Evolutionary conservation across 2,888 invertebrate species (phyloP), one percentile per base, ranked within the genome.

Genomic region (Dichetophora obliterata): DNA sequence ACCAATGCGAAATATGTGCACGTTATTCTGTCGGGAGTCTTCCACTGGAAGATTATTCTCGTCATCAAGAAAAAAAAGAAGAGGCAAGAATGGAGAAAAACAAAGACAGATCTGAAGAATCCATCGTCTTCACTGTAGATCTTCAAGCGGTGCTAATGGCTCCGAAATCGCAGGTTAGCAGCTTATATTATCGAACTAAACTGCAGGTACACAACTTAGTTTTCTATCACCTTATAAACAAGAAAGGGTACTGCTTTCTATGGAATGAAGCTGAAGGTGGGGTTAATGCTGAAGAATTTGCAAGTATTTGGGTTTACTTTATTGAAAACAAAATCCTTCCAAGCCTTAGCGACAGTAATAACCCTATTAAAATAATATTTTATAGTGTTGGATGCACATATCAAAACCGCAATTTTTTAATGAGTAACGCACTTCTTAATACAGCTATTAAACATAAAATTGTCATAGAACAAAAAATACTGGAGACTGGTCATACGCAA

Each of bases 121-220:
- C 31, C 31, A 31, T 31, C 31, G 31, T 31, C 31, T 31, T 31
- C 31, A 73, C 76, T 31, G 76, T 76, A 72, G 76, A 76, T 72
- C 71, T 76, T 63, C 76, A 76, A 71, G 76, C 76, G 24, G 72
- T 77, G 37, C 69, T 77, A 27, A 77, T 77, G 77, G 77, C 77
- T 66, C 77, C 75, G 59, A 77, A 77, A 70, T 77, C 34, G 31
- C 9, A 61, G 31, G 19, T 24, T 16, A 61, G 27, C 22, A 31
- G 31, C 31, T 31, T 31, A 31, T 31, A 31, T 31, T 31, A 31
- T 31, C 31, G 31, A 31, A 31, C 14, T 16, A 61, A 61, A 14
- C 24, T 24, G 22, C 27, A 24, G 61, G 19, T 61, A 19, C 27
- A 24, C 27, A 61, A 65, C 31, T 24, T 65, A 34, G 16, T 65